Percentiles rank a stretch among this genome's conserved stretches.
phyloP scores from a whole-genome alignment of 2,888 invertebrate species.

The Pogonocherus hispidulus region DNA sequence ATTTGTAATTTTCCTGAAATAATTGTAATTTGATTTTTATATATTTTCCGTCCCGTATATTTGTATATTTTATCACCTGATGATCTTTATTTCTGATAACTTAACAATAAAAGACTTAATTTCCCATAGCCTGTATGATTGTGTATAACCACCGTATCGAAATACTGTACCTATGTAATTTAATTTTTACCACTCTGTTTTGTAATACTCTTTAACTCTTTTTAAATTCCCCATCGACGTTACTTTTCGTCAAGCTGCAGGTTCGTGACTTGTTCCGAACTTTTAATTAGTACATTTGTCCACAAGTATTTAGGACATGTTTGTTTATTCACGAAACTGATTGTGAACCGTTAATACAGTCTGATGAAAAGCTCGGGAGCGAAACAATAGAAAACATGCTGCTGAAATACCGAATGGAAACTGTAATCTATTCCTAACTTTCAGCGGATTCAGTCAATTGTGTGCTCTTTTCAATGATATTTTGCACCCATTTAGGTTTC shows the following conservation, averaged over 20 bases:
- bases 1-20: no score
- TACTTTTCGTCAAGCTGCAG: neutral
- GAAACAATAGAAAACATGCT: conserved; percentile 28
- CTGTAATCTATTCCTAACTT: conserved; percentile 45
- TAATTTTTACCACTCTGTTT: no score
- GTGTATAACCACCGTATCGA: no score
- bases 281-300: conserved; percentile 24
- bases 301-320: conserved; percentile 26
- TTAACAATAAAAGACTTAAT: no score
- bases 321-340: conserved; percentile 26
- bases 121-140: no score
- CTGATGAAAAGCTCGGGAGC: conserved; percentile 18
- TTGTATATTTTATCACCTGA: no score
- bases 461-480: conserved; percentile 49
- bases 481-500: conserved; percentile 48
- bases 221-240: neutral
- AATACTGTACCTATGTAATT: no score
- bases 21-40: no score
- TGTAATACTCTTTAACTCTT: no score
- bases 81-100: no score
- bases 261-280: conserved; percentile 3
- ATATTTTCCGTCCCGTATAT: no score
- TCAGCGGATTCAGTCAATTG: conserved; percentile 46
- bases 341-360: conserved; percentile 11
- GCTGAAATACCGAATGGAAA: conserved; percentile 26